Percentiles rank a stretch among this genome's conserved stretches.
phyloP scores from a whole-genome alignment of 2,888 invertebrate genomes.

The Clanis bilineata region DNA sequence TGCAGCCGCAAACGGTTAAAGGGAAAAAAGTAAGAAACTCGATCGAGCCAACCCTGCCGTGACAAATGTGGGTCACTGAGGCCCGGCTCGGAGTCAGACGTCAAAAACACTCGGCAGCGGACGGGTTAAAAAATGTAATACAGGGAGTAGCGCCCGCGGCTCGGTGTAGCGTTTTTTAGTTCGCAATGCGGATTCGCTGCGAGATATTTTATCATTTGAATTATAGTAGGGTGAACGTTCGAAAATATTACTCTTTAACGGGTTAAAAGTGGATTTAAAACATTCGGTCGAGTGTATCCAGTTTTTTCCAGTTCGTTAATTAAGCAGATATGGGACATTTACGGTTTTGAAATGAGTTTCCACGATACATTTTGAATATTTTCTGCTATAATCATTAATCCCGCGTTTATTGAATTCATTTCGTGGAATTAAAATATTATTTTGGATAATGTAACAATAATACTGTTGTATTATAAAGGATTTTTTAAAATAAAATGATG shows the following conservation, averaged over 20 bases:
- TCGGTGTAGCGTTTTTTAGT: not conserved
- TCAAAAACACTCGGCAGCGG: constrained; percentile 44
- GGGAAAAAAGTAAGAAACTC: constrained; percentile 15
- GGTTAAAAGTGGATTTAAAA: constrained; percentile 8
- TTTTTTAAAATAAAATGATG: too few species aligned
- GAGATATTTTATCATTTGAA: constrained; percentile 17
- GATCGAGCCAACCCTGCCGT: constrained; percentile 30
- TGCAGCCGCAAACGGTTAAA: constrained; percentile 19
- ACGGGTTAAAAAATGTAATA: constrained; percentile 37
- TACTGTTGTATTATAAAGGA: too few species aligned
- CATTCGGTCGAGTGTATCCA: not conserved
- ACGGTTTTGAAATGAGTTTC: not conserved
- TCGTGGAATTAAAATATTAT: too few species aligned
- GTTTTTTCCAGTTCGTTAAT: not conserved
- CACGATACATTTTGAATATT: not conserved
- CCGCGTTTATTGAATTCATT: not conserved
- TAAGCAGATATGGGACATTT: not conserved
- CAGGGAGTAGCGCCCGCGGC: constrained; percentile 20
- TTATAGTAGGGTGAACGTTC: not conserved
- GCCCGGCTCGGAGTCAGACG: constrained; percentile 32
- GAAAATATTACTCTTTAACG: constrained; percentile 16
- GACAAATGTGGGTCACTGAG: constrained; percentile 53
- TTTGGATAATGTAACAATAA: too few species aligned
- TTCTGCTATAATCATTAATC: not conserved
- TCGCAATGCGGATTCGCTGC: constrained; percentile 5